Conservation (phyloP, 2,888 invertebrate genomes). For the Serripes groenlandicus region DNA sequence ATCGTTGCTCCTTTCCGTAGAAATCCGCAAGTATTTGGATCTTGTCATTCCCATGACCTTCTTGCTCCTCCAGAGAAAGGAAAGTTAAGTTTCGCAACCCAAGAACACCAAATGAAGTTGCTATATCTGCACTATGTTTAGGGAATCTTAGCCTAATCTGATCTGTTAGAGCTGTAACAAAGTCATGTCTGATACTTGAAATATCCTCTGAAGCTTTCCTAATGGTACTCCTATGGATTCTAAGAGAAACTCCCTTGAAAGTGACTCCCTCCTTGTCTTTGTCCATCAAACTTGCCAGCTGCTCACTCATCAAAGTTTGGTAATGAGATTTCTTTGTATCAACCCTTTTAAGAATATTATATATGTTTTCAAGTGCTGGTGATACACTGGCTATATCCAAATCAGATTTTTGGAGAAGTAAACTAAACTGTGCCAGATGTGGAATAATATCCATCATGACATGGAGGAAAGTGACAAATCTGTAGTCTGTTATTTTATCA, state of each 20-base stretch:
- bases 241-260: background rate
- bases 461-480: constrained; percentile 2
- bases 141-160: constrained; percentile 2
- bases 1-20: background rate
- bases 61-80: background rate
- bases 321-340: background rate
- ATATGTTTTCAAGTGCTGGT: constrained; percentile 5
- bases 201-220: constrained; percentile 11
- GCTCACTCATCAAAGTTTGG: constrained; percentile 3
- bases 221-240: constrained; percentile 9
- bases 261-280: background rate
- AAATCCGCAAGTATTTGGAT: constrained; percentile 2
- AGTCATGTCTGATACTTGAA: constrained; percentile 4
- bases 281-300: background rate
- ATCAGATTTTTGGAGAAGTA: constrained; percentile 12
- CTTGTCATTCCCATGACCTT: background rate
- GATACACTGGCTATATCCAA: constrained; percentile 5
- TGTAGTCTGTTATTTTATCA: constrained; percentile 16
- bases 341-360: background rate
- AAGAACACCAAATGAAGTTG: constrained; percentile 10
- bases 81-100: constrained; percentile 6
- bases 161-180: background rate
- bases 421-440: constrained; percentile 8
- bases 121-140: background rate
- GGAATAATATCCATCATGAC: constrained; percentile 20